Percentiles rank a stretch among this genome's conserved stretches.
Conservation (phyloP, 1,140 invertebrate genomes). For the Drosophila mauritiana region DNA sequence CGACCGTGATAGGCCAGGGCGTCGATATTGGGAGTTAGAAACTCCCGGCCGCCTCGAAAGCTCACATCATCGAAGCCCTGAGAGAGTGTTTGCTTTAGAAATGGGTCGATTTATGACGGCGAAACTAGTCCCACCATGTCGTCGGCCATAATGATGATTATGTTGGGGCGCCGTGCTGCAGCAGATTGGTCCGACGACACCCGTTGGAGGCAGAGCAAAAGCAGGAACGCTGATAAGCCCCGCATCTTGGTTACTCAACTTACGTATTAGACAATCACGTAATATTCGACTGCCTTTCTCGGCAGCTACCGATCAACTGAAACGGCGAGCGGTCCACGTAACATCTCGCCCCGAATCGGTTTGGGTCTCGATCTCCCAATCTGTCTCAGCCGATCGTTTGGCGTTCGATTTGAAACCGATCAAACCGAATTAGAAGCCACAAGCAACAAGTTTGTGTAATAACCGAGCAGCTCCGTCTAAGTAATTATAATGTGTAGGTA, state of each 20-base stretch:
- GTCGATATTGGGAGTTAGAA: constrained; percentile 94
- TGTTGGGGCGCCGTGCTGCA: constrained; percentile 85
- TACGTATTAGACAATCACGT: constrained; percentile 9
- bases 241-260: constrained; percentile 49
- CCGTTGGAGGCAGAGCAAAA: constrained; percentile 44
- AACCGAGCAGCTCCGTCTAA: not conserved
- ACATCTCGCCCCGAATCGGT: constrained; percentile 27
- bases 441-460: constrained; percentile 5
- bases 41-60: constrained; percentile 94
- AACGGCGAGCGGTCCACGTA: constrained; percentile 22
- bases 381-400: constrained; percentile 10
- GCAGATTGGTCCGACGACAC: constrained; percentile 36
- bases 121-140: constrained; percentile 85
- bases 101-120: constrained; percentile 7
- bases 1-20: constrained; percentile 91
- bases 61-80: constrained; percentile 96
- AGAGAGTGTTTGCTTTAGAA: constrained; percentile 5
- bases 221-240: constrained; percentile 64
- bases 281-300: constrained; percentile 6
- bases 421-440: constrained; percentile 22
- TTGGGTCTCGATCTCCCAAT: constrained; percentile 19
- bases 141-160: constrained; percentile 87
- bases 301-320: constrained; percentile 41
- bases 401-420: constrained; percentile 6
- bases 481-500: constrained; percentile 20